A percentile compares a stretch with the other conserved stretches of the same genome.
phyloP scores from a whole-genome alignment of 2,797 vertebrate species.

The Scolopax rusticola region DNA sequence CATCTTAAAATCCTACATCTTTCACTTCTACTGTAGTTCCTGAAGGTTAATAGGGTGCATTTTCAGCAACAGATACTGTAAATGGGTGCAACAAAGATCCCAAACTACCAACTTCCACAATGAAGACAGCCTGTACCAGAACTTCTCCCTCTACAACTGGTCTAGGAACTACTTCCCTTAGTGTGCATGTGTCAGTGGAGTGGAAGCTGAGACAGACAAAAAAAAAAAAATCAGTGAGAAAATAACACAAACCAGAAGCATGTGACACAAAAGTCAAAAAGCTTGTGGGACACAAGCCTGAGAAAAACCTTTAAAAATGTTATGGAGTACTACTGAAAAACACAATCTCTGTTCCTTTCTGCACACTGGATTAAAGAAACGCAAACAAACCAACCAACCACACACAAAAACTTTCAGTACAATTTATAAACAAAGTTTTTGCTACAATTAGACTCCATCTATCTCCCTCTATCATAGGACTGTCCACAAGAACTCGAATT shows the following conservation, averaged over 20 bases:
- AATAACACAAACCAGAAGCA: neutral
- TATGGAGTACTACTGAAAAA: neutral
- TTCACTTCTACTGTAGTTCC: neutral
- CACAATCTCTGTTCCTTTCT: neutral
- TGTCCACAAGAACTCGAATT: neutral
- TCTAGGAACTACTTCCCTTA: neutral
- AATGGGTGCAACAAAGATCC: neutral
- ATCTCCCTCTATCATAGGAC: neutral
- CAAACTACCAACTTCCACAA: neutral
- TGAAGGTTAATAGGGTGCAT: neutral
- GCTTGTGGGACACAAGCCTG: fast-evolving
- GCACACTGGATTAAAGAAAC: neutral
- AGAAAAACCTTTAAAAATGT: neutral
- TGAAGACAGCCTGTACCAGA: neutral
- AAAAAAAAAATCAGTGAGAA: neutral
- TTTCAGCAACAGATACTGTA: neutral
- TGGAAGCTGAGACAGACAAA: neutral
- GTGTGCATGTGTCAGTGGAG: neutral
- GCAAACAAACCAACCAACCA: neutral
- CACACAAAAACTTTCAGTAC: neutral
- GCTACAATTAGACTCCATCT: neutral
- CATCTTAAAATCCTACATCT: neutral
- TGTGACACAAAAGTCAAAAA: neutral
- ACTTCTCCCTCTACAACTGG: neutral
- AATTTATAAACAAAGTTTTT: neutral